Percentiles rank a stretch among this genome's conserved stretches.
These are phyloP conservation scores for Recurvirostra avosetta DNA, from an alignment of 2,113 vertebrate species.

Conservation along the genomic window DNA sequence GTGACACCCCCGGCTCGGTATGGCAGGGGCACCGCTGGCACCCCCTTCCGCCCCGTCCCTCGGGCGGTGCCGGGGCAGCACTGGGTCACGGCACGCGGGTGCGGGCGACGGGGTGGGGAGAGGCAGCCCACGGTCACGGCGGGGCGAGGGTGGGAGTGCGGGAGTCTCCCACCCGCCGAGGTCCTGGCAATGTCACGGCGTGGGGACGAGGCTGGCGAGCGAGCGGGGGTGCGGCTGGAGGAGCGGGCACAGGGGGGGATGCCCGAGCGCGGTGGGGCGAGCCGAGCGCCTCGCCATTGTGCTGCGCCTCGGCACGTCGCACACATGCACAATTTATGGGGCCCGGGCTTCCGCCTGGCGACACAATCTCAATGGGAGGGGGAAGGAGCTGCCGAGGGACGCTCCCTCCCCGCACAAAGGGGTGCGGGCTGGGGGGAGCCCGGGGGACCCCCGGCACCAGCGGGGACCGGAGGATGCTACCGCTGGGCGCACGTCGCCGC, in stretches of 20 bases:
- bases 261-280: background rate
- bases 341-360: conserved; percentile 50
- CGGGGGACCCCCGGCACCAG: background rate
- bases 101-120: background rate
- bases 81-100: fast-evolving
- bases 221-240: fast-evolving
- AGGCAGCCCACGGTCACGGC: fast-evolving
- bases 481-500: background rate
- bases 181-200: background rate
- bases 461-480: background rate
- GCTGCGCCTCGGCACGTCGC: conserved; percentile 51
- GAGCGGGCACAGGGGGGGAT: background rate
- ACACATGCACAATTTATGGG: conserved; percentile 57
- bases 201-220: fast-evolving
- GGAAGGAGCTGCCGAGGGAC: background rate
- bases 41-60: background rate
- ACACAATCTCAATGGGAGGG: conserved; percentile 29
- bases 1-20: background rate
- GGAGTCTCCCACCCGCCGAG: background rate
- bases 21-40: fast-evolving
- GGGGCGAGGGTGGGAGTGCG: fast-evolving
- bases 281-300: conserved; percentile 30
- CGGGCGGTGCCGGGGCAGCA: background rate
- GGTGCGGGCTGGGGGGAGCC: background rate
- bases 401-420: background rate